Base-by-base conservation (phyloP, 2,888 invertebrate species). In the Aspidiotus rigidus region DNA sequence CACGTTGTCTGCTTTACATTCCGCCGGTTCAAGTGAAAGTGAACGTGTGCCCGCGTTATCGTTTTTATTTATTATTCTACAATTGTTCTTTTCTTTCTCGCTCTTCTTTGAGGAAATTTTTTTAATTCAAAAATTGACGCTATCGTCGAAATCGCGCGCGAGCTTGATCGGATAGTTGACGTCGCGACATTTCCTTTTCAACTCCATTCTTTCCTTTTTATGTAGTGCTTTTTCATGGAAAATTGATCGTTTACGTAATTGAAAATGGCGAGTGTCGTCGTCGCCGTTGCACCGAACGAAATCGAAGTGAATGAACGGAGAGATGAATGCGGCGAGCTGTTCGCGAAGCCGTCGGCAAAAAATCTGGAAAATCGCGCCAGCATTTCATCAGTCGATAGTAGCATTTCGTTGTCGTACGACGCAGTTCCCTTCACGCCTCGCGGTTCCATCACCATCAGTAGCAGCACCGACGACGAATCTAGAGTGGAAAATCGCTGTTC, bases 401-500 rank as follows among this genome's bases (percentile, higher is more conserved):
- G 84, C 73, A 80, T 83, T 7, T 83, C 83, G 56, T 75, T 83
- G 44, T 81, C 82, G 1, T 84, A 81, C 74, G 83, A 84, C 73
- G 78, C 56, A 77, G 79, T 69, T 70, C 75, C 71, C 74, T 73
- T 66, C 39, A 71, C 70, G 73, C 76, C 69, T 71, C 56, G 73
- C 69, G 49, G 69, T 69, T 53, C 73, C 70, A 61, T 73, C 73
- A 71, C 42, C 81, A 81, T 77, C 85, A 85, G 75, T 86, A 87
- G 74, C 84, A 84, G 60, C 55, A 70, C 86, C 69, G 86, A 86
- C 1, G 87, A 87, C 77, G 78, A 85, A 39, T 86, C 86, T 59
- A 87, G 87, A 77, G 82, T 72, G 15, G 63, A 63, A 16, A 59
- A 64, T 8, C 70, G 70, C 5, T 69, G 59, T 11, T 57, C 3